Conservation (phyloP, 2,797 vertebrate species). For the Molossus alvarezi region DNA sequence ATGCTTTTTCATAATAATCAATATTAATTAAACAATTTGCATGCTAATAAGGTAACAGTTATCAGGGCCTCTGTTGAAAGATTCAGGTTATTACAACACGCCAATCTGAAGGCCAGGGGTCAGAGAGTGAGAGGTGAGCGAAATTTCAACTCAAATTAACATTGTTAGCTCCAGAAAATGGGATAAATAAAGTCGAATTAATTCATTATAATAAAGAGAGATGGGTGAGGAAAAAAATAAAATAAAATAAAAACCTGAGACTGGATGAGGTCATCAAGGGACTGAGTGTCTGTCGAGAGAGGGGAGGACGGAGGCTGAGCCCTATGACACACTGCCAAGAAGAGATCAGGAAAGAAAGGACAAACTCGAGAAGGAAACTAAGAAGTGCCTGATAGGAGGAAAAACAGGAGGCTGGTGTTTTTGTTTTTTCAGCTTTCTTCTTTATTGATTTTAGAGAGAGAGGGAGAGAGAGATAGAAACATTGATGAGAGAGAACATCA, state of each 20-base stretch:
- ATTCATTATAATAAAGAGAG: constrained; percentile 98
- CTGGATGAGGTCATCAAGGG: too few relatives aligned
- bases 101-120: constrained; percentile 99
- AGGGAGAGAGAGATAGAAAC: too few relatives aligned
- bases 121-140: constrained; percentile 97
- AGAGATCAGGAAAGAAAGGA: constrained; percentile 1
- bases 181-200: constrained; percentile 99
- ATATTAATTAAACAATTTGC: constrained; percentile 99
- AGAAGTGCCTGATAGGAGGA: background rate
- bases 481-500: too few relatives aligned
- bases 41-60: constrained; percentile 99
- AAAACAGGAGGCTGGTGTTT: background rate
- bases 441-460: too few relatives aligned
- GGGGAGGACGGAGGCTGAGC: background rate
- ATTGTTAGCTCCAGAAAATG: constrained; percentile 99
- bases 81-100: constrained; percentile 99
- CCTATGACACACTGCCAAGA: background rate
- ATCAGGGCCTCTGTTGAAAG: constrained; percentile 99
- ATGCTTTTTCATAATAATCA: constrained; percentile 99
- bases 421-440: too few relatives aligned
- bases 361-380: background rate
- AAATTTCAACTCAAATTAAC: constrained; percentile 99
- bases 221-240: constrained; percentile 83
- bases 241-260: too few relatives aligned
- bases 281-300: too few relatives aligned